Conservation (phyloP, 2,797 vertebrate species). For the Hoplostethus atlanticus region DNA sequence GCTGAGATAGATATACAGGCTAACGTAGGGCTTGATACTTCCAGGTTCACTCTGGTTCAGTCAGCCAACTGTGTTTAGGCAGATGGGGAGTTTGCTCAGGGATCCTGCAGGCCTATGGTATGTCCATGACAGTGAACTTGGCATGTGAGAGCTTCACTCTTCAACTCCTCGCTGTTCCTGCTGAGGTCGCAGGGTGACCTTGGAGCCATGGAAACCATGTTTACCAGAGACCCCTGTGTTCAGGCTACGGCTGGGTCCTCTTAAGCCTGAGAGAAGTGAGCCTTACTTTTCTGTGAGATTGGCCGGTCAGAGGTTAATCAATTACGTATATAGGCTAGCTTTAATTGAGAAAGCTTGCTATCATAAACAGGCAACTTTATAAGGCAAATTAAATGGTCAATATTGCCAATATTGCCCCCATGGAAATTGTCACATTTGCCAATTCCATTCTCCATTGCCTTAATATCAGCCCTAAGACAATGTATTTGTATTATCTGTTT, state of each 20-base stretch:
- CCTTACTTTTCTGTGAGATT: too few species aligned
- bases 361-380: too few species aligned
- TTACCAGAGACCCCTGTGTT: constrained; percentile 75
- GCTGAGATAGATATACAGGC: too few species aligned
- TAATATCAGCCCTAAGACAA: not conserved
- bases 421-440: not conserved
- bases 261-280: constrained; percentile 19
- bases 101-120: constrained; percentile 27
- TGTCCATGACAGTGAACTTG: constrained; percentile 54
- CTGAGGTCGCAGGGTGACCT: constrained; percentile 67
- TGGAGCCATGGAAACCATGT: constrained; percentile 72
- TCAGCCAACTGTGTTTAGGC: constrained; percentile 3
- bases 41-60: not conserved
- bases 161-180: constrained; percentile 52
- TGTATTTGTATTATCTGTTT: too few species aligned
- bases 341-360: too few species aligned
- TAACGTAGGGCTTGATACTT: not conserved
- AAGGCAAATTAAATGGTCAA: not conserved
- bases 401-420: not conserved
- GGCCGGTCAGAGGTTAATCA: too few species aligned
- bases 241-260: constrained; percentile 44
- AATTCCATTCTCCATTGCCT: not conserved
- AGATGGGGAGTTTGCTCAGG: constrained; percentile 9
- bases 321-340: not conserved
- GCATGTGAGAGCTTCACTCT: constrained; percentile 48